phyloP scores from a whole-genome alignment of 2,888 invertebrate genomes.

The Lacanobia wlatinum region DNA sequence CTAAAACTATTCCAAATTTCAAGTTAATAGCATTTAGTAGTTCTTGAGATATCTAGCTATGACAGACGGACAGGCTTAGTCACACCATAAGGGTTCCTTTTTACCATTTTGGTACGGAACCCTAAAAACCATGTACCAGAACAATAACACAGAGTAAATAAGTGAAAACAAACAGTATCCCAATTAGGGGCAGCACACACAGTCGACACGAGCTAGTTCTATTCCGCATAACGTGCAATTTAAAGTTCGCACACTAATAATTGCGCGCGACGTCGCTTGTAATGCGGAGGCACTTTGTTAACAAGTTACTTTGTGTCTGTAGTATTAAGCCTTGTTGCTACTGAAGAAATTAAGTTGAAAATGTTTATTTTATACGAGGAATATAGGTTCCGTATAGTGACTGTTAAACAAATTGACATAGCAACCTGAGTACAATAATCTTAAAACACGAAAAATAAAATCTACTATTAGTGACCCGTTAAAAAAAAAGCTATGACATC shows the following conservation, averaged over 20 bases:
- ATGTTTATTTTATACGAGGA: neutral
- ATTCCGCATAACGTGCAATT: slow-evolving; percentile 42
- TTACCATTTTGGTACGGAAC: too few species aligned
- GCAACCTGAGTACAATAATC: neutral
- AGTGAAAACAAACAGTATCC: slow-evolving; percentile 27
- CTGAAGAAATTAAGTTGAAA: neutral
- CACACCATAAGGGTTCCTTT: too few species aligned
- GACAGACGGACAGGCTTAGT: too few species aligned
- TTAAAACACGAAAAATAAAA: neutral
- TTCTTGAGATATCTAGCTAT: too few species aligned
- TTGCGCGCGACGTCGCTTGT: slow-evolving; percentile 26
- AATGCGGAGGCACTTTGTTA: neutral
- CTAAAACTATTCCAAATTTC: too few species aligned
- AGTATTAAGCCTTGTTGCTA: too few species aligned
- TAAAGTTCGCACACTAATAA: slow-evolving; percentile 48
- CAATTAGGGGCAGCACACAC: slow-evolving; percentile 33
- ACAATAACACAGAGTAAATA: slow-evolving; percentile 26
- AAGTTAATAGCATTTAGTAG: too few species aligned
- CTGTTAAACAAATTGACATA: too few species aligned
- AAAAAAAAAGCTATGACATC: neutral
- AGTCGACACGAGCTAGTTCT: slow-evolving; percentile 17
- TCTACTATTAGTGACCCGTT: neutral
- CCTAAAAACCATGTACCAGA: neutral
- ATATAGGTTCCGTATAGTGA: neutral
- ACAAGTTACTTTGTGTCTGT: neutral